Base-by-base conservation (phyloP, 2,113 vertebrate genomes). In the Lota lota region DNA sequence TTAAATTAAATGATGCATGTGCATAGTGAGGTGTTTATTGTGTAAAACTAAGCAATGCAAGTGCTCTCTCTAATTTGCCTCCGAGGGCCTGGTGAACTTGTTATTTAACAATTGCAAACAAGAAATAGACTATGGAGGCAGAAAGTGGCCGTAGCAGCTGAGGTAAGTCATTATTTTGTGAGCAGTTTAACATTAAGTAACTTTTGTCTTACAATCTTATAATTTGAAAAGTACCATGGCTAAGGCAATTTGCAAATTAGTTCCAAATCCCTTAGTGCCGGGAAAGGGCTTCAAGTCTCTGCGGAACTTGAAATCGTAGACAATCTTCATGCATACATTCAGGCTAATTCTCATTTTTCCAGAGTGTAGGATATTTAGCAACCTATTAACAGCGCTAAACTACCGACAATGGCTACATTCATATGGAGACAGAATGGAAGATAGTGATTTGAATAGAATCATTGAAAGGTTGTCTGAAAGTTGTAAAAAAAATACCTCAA, bases 401-500 rank as follows among this genome's bases (percentile, higher is more conserved):
- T 22, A 17, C 15, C 12, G 12, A 61, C 59, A 61, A 24, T 22
- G 22, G 22, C 59, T 61, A 8, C 21, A 28, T 61, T 61, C 22
- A 24, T 17, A 17, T 24, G 33, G 18, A 1, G 40, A n/a, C 14
- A 63, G n/a, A 47, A 20, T 40, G 18, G 3, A 63, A 40, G 28
- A 18, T n/a, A 33, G 62, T 15, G 3, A 16, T 36, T 36, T 18
- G 33, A 63, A 63, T 47, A 47, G 62, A 40, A 20, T 40, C 57
- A 21, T 59, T 59, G 19, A 59, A 21, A 33, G 57, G 10, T 56
- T 56, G 53, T 56, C 16, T 56, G 53, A 56, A 56, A 56, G 53
- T 56, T 47, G 40, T 47, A 14, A 47, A 56, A 56, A 56, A 56
- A 56, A 40, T 51, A 22, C 22, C 21, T 75, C 64, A 47, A 47